These are phyloP conservation scores for Ibidorhyncha struthersii DNA, from an alignment of 2,113 vertebrate genomes.

Conservation along the genomic window DNA sequence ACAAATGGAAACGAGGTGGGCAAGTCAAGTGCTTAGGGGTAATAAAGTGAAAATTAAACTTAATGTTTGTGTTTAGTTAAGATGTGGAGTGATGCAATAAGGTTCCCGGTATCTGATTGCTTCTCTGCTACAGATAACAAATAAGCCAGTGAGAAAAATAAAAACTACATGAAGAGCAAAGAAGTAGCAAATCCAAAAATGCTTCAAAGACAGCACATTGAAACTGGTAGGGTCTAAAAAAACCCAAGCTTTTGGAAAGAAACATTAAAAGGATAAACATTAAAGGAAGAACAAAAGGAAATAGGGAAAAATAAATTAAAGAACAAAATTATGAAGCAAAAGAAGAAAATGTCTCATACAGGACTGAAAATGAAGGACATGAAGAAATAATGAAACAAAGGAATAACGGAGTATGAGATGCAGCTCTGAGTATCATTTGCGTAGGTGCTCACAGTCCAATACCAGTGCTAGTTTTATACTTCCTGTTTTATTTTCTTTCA, in stretches of 20 bases:
- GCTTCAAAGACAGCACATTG: neutral
- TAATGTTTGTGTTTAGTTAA: neutral
- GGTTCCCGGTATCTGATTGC: neutral
- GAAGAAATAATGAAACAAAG: neutral
- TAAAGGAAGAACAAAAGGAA: slow-evolving; percentile 41
- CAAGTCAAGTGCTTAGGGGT: neutral
- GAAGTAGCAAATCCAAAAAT: neutral
- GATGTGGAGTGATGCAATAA: neutral
- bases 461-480: neutral
- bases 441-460: neutral
- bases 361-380: neutral
- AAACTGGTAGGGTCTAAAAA: neutral
- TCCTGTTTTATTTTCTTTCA: neutral
- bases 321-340: neutral
- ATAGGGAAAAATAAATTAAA: slow-evolving; percentile 13
- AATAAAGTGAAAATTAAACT: neutral
- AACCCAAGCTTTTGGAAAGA: neutral
- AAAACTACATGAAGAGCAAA: neutral
- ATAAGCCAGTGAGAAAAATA: neutral
- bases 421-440: neutral
- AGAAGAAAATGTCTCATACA: neutral
- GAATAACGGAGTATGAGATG: neutral
- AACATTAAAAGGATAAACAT: slow-evolving; percentile 38
- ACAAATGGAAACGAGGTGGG: neutral
- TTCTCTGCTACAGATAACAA: neutral